Evolutionary conservation across 2,113 vertebrate genomes (phyloP), one percentile per base, ranked within the genome.

Genomic region (Coptodon bakossiorum): DNA sequence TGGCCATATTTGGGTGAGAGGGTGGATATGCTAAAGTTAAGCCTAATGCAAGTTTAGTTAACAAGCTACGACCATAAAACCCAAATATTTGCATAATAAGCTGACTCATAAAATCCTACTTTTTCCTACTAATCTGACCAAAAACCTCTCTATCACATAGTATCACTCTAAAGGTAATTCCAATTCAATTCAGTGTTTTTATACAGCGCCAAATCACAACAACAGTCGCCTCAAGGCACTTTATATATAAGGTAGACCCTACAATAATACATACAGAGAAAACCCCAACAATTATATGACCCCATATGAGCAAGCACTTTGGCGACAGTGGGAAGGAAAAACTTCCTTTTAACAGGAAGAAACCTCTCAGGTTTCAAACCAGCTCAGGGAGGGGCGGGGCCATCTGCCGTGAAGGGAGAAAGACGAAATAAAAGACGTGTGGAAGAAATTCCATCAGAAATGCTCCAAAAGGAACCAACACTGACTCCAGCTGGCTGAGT

Each of bases 151-250:
- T 61, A 19, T 34, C 57, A 34, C 57, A 45, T 43, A 27, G 1
- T 24, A 3, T 24, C 59, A 63, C 31, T 63, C 31, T 63, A 63
- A 63, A 63, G 2, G 59, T 0, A 11, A 63, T 63, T 63, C 6
- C 59, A 63, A 11, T 63, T 63, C 16, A 63, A 36, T 63, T 63
- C 59, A 63, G 17, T 36, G 59, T 7, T 63, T 61, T 61, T 61
- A 10, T 19, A 34, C 5, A 3, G 16, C 5, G 0, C 57, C 57
- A 61, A 61, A 61, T 61, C 2, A 61, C 57, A 61, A 19, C 16
- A 34, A 5, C 29, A 61, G 29, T 61, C 4, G 3, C 59, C 59
- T 34, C 57, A 34, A 61, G 29, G 57, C 14, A 6, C 57, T 34
- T 63, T 36, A 63, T 63, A 63, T 63, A 7, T n/a, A 63, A 63